Base-by-base conservation (phyloP, 2,888 invertebrate genomes). In the Arge pagana region DNA sequence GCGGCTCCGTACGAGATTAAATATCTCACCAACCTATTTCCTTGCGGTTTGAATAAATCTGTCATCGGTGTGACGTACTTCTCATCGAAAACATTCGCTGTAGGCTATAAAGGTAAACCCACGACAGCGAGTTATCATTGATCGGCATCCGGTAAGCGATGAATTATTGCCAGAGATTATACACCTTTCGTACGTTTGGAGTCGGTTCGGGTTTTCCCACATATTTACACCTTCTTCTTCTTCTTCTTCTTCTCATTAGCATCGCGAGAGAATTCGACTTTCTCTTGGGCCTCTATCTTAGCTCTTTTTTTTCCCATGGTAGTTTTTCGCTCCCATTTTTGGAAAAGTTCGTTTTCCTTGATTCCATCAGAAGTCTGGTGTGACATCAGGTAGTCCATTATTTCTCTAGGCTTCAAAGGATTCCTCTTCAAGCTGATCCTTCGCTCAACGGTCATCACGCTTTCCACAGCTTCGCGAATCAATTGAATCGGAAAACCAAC, bases 401-500 rank as follows among this genome's bases (percentile, higher is more conserved):
- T 68, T 65, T 86, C 86, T 3, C 60, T 30, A 0, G 79, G 81
- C 1, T 71, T 53, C 7, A 86, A 65, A 0, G 86, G 85, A 18
- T 77, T 79, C 50, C 78, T 77, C 41, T 77, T 77, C 10, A 86
- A 67, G 11, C 79, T 72, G n/a, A 83, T 77, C 15, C 83, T 72
- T 35, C 87, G 75, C 1, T 73, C 70, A 0, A 83, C 73, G 19
- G 69, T 70, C 54, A 86, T 53, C 3, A 84, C 66, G 10, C 62
- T 69, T 7, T 78, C 67, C 0, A 84, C 65, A 0, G 77, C 77
- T 37, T 77, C 68, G 57, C 63, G 78, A 16, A 86, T 79, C 3
- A 77, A 70, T 8, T 80, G 72, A 15, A 85, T 67, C 11, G 84
- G 81, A 62, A 82, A 83, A 1, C 83, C 82, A 41, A 78, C 65